Evolutionary conservation across 2,888 invertebrate species (phyloP).

Genomic region (Ennomos fuscantarius): DNA sequence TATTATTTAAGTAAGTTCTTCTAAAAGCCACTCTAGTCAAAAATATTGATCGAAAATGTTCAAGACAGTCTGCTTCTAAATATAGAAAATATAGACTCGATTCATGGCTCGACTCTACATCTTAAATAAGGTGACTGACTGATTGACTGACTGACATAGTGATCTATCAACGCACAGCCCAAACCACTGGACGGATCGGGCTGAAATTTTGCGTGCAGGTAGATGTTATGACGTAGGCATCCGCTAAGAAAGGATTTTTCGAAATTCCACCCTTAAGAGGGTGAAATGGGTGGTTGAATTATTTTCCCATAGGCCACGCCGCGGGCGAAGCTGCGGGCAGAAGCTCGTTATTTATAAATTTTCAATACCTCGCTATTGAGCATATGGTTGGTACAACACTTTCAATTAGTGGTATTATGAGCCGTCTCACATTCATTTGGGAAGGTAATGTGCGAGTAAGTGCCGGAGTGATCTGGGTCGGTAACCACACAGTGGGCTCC

Average conservation of each 20-base stretch:
- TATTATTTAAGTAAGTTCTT: not conserved
- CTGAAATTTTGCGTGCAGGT: too few species aligned
- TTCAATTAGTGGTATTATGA: conserved; percentile 54
- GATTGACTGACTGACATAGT: too few species aligned
- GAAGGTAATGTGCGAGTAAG: conserved; percentile 66
- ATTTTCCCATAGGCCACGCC: too few species aligned
- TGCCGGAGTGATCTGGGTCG: conserved; percentile 68
- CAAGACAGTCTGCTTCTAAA: conserved; percentile 11
- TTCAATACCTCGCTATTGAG: conserved; percentile 35
- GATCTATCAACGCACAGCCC: too few species aligned
- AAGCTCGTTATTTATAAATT: conserved; percentile 2
- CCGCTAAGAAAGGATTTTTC: too few species aligned
- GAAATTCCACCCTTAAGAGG: too few species aligned
- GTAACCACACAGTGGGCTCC: conserved; percentile 62
- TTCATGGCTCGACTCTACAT: too few species aligned
- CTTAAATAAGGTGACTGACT: too few species aligned
- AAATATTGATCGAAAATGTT: conserved; percentile 12
- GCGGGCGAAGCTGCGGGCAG: too few species aligned
- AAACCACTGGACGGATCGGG: too few species aligned
- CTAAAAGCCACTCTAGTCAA: conserved; percentile 6
- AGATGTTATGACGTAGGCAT: too few species aligned
- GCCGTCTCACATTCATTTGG: conserved; percentile 56
- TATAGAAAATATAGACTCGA: conserved; percentile 4
- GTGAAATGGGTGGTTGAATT: too few species aligned
- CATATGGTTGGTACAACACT: conserved; percentile 54